Conservation (phyloP, 2,797 vertebrate genomes). For the Numenius phaeopus region DNA sequence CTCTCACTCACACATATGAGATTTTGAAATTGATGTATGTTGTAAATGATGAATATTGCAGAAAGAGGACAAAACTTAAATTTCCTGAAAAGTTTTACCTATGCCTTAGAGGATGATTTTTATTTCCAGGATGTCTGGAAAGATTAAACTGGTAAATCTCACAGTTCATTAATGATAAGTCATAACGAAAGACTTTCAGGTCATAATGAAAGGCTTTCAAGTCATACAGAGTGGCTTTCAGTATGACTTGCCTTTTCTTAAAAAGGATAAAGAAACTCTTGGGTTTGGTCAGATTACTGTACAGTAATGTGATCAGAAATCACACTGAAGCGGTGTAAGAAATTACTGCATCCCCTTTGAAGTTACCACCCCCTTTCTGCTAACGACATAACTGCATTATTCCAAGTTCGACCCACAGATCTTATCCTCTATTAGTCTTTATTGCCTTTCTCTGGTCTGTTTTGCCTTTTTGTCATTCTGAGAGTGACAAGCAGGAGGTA, state of each 20-base stretch:
- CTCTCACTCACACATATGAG: neutral
- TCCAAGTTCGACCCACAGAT: neutral
- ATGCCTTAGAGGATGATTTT: neutral
- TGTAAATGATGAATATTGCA: neutral
- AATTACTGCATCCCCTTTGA: neutral
- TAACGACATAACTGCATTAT: neutral
- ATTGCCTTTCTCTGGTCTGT: neutral
- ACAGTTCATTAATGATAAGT: neutral
- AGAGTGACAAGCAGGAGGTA: neutral
- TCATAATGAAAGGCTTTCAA: neutral
- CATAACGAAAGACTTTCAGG: neutral
- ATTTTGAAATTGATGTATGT: neutral
- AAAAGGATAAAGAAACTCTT: neutral
- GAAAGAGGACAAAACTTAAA: neutral
- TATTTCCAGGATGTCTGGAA: neutral
- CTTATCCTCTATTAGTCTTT: neutral
- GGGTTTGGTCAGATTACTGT: neutral
- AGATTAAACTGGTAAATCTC: neutral
- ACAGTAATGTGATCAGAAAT: neutral
- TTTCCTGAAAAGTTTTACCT: neutral
- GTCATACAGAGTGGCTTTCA: neutral
- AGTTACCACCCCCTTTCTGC: neutral
- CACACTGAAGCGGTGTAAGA: neutral
- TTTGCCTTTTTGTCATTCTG: neutral
- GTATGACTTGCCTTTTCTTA: neutral